A percentile compares a stretch with the other conserved stretches of the same genome.
Evolutionary conservation across 1,140 invertebrate species (phyloP).

Genomic region (Theocolax elegans): DNA sequence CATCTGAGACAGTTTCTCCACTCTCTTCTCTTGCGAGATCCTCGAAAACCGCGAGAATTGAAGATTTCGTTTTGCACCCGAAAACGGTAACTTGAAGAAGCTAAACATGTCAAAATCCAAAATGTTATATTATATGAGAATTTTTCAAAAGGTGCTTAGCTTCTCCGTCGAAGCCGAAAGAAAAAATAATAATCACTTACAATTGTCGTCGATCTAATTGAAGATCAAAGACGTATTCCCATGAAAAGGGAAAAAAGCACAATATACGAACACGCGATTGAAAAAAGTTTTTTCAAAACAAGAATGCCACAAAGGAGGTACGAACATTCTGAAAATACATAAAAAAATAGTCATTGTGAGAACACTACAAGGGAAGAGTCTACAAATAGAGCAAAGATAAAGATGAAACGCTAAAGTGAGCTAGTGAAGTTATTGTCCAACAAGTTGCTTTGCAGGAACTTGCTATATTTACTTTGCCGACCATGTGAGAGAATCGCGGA

Average conservation of each 20-base stretch:
- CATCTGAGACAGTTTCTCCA: background rate
- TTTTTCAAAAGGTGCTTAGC: too few relatives aligned
- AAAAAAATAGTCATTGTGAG: too few relatives aligned
- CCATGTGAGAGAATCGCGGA: background rate
- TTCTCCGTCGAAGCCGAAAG: too few relatives aligned
- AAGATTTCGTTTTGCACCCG: background rate
- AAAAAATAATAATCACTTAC: too few relatives aligned
- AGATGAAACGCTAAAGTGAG: background rate
- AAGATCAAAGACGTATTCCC: too few relatives aligned
- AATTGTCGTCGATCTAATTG: too few relatives aligned
- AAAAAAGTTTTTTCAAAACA: background rate
- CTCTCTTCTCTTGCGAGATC: background rate
- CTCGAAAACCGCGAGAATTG: background rate
- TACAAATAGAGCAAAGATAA: conserved; percentile 4
- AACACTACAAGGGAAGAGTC: background rate
- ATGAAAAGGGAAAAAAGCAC: too few relatives aligned
- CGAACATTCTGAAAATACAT: background rate
- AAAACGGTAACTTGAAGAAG: background rate
- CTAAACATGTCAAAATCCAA: too few relatives aligned
- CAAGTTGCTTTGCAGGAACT: conserved; percentile 13
- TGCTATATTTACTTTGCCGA: conserved; percentile 25
- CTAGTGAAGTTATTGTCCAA: conserved; percentile 20
- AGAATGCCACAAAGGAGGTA: background rate
- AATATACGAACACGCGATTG: too few relatives aligned
- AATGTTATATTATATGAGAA: too few relatives aligned